Evolutionary conservation across 2,113 vertebrate species (phyloP), one percentile per base, ranked within the genome.

Genomic region (Rattus rattus): DNA sequence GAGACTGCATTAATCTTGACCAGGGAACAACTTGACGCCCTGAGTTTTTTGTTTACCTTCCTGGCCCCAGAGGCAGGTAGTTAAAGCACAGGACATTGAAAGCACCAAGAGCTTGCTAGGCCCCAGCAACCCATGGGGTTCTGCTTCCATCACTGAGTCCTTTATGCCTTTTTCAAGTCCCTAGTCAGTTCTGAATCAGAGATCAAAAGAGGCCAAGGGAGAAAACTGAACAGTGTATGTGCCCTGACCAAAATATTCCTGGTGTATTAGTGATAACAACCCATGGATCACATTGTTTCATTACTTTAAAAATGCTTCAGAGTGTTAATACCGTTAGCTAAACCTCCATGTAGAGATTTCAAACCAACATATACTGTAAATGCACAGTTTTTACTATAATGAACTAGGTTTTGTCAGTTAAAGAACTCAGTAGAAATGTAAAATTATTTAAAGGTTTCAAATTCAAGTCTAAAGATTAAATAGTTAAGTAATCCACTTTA

Each of bases 391-490:
- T 88, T 52, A 70, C 8, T 61, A 33, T 16, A 20, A 10, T 30
- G 33, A 90, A 30, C 54, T 75, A 33, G 20, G 19, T 43, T 67
- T 88, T 89, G 28, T 88, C 76, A 75, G 43, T 76, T n/a, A 72
- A 73, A 91, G 19, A 39, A 54, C 54, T n/a, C 36, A 72, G 30
- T 83, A 54, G 9, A 79, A 90, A 76, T 90, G 43, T 80, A 30
- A 83, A 92, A 61, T 47, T 61, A 84, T 7, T 79, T 88, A 67
- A 77, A 17, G 8, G 7, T 95, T 97, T 90, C 26, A 47, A 52
- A 63, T 76, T 33, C 73, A 83, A 92, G 36, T 49, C 12, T 77
- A 73, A 28, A 92, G 56, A 16, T 10, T n/a, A 77, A 89, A 85
- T 77, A 91, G 39, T 4, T 67, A n/a, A 86, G 72, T 72, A 10